Evolutionary conservation across 1,140 invertebrate genomes (phyloP).

Genomic region (Venturia canescens): DNA sequence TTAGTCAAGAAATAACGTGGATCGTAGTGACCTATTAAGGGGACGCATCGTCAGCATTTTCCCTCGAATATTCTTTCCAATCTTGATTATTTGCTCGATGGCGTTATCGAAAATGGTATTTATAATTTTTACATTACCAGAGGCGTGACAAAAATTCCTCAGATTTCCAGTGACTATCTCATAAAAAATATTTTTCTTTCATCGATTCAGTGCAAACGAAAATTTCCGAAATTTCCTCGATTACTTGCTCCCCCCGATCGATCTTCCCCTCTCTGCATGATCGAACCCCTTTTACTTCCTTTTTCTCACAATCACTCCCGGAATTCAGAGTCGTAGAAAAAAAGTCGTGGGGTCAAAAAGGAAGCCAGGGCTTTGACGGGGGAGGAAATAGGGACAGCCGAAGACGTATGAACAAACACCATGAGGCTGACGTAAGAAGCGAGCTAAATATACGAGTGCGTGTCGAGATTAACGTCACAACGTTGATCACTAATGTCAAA

Average conservation of each 20-base stretch:
- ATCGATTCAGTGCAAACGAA: not conserved
- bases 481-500: not conserved
- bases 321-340: not conserved
- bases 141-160: not conserved
- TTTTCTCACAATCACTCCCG: no score
- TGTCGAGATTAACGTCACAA: constrained; percentile 35
- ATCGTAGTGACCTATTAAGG: constrained; percentile 8
- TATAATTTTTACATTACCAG: not conserved
- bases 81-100: not conserved
- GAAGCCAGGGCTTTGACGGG: constrained; percentile 41
- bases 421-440: constrained; percentile 1
- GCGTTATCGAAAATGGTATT: not conserved
- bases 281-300: not conserved
- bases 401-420: constrained; percentile 71
- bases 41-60: constrained; percentile 6
- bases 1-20: not conserved
- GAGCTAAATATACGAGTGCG: not conserved
- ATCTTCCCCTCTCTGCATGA: not conserved
- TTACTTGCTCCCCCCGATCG: not conserved
- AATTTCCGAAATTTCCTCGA: no score
- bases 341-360: constrained; percentile 45
- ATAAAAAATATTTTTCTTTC: not conserved
- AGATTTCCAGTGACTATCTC: no score
- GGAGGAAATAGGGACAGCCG: constrained; percentile 69
- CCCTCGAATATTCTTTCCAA: not conserved